Percentiles rank a stretch among this genome's conserved stretches.
phyloP scores from a whole-genome alignment of 2,888 invertebrate species.

The Agapetus fuscipes region DNA sequence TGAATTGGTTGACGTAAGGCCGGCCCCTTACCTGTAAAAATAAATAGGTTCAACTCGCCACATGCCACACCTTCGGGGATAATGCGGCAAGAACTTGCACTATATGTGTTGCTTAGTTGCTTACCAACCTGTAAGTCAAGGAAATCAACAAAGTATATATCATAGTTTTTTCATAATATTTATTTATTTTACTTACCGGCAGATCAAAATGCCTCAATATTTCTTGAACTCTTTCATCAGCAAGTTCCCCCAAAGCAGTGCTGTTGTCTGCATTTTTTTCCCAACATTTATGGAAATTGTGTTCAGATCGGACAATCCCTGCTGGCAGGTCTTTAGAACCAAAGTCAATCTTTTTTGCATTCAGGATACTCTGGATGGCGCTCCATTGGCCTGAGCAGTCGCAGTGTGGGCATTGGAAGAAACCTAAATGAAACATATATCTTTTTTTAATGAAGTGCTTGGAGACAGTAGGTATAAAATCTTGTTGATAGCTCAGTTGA shows the following conservation, averaged over 20 bases:
- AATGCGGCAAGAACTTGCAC: too few relatives aligned
- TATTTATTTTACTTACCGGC: constrained; percentile 45
- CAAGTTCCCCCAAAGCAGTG: constrained; percentile 35
- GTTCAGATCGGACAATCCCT: constrained; percentile 32
- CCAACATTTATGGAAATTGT: constrained; percentile 39
- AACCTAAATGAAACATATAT: constrained; percentile 42
- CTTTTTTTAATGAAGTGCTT: too few relatives aligned
- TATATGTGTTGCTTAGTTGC: too few relatives aligned
- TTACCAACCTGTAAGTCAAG: too few relatives aligned
- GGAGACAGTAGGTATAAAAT: too few relatives aligned
- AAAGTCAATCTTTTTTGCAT: constrained; percentile 24
- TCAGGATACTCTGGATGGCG: constrained; percentile 45
- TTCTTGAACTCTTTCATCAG: constrained; percentile 34
- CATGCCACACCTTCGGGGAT: too few relatives aligned
- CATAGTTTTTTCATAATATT: too few relatives aligned
- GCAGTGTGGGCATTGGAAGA: constrained; percentile 58
- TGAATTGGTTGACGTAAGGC: too few relatives aligned
- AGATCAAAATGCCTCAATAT: constrained; percentile 47
- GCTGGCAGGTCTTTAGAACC: constrained; percentile 25
- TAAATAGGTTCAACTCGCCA: too few relatives aligned
- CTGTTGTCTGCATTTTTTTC: constrained; percentile 35
- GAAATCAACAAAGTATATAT: too few relatives aligned
- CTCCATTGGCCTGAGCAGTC: constrained; percentile 57
- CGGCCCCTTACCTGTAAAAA: too few relatives aligned
- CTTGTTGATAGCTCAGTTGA: too few relatives aligned